Base-by-base conservation (phyloP, 37 sponge, comb jelly and placozoan genomes). In the Axinella damicornis region DNA sequence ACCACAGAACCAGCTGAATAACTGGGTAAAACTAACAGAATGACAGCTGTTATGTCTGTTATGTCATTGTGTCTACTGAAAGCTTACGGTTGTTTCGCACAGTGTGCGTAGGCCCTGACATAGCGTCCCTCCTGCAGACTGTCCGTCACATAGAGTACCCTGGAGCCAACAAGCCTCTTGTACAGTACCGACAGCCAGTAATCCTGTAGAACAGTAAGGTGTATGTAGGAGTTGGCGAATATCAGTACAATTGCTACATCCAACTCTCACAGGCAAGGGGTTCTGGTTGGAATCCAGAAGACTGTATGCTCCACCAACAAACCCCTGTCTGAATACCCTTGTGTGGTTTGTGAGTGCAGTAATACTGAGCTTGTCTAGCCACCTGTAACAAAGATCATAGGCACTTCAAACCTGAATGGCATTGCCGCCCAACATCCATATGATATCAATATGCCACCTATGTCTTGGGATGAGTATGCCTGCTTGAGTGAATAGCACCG, bases 41-140 rank as follows among this genome's bases (percentile, higher is more conserved):
- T n/a, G n/a, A n/a, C n/a, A n/a, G n/a, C n/a, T n/a, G n/a, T n/a
- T n/a, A n/a, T n/a, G n/a, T n/a, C n/a, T n/a, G n/a, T n/a, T n/a
- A n/a, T n/a, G n/a, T n/a, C n/a, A n/a, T n/a, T n/a, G n/a, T n/a
- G n/a, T n/a, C n/a, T n/a, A n/a, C n/a, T n/a, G n/a, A n/a, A n/a
- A 20, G 37, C 62, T 82, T 60, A 70, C 82, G 61, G 61, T 40
- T 39, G 5, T 41, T 59, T 82, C 25, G 85, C 75, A 53, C 89
- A 89, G 73, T 89, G 89, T 35, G 84, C 89, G 53, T 83, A 89
- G 30, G 57, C 71, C 25, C 89, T 73, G 53, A 89, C 70, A 19
- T 72, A 32, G 12, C 78, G 56, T 0, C 84, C 84, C 52, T 54
- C 19, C 4, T 33, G 13, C 18, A 62, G 28, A 21, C 55, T 21